Base-by-base conservation (phyloP, 1,140 invertebrate species). In the Latrodectus geometricus region DNA sequence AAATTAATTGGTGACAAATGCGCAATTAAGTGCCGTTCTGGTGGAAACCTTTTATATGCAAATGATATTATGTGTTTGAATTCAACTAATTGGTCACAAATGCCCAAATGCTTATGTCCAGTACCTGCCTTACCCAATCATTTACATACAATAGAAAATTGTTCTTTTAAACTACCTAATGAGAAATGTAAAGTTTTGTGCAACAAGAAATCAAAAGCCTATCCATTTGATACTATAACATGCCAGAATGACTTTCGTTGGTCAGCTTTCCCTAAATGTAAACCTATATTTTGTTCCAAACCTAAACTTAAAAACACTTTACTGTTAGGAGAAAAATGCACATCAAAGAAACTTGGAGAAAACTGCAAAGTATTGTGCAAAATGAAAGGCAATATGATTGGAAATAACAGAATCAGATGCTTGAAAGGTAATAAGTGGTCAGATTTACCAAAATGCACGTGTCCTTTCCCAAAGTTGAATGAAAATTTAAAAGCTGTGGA, bases 341-440 rank as follows among this genome's bases (percentile, higher is more conserved):
- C 73, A 20, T 75, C 73, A 8, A 75, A 75, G 49, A 23, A 11
- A 54, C 14, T 21, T n/a, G 73, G 73, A 56, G 49, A 75, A n/a
- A 20, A 2, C 4, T 75, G 73, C 20, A 20, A n/a, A 8, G 2
- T 75, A 0, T 9, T 11, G 54, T 75, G 73, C 50, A 75, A n/a
- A 75, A 23, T 50, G 49, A 17, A 50, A 50, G 73, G 73, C 0
- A 56, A 15, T 5, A 52, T 56, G 15, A 54, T 75, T 50, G 73
- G 73, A 9, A n/a, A n/a, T 5, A 54, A n/a, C n/a, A 56, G n/a
- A 20, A 54, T 75, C 8, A 75, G 3, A 54, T 75, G 73, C 73
- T 54, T 52, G 52, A 75, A 17, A 12, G 17, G 20, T 3, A 75
- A 17, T 11, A 15, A 20, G 0, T 75, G 73, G 73, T 50, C n/a